A percentile compares a stretch with the other conserved stretches of the same genome.
Evolutionary conservation across 2,113 vertebrate species (phyloP).

Genomic region (Poeciliopsis occidentalis): DNA sequence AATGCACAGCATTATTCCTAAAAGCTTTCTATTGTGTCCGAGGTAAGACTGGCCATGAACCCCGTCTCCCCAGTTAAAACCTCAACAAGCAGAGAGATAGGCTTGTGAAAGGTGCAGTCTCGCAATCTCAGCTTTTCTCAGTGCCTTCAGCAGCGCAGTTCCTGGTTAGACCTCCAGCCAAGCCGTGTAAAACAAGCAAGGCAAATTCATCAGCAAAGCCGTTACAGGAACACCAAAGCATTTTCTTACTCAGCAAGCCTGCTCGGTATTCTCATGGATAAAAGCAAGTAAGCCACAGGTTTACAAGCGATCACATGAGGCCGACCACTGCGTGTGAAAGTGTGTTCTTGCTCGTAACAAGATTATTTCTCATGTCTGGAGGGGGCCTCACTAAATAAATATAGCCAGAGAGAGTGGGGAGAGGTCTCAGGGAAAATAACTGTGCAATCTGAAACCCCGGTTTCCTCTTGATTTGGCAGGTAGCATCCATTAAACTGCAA

Average conservation of each 20-base stretch:
- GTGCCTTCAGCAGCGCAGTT: slow-evolving; percentile 10
- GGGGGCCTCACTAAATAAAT: slow-evolving; percentile 29
- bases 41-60: background rate
- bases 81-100: background rate
- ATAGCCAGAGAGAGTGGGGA: slow-evolving; percentile 9
- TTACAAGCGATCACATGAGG: slow-evolving; percentile 41
- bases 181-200: slow-evolving; percentile 14
- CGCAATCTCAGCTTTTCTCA: background rate
- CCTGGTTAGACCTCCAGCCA: slow-evolving; percentile 32
- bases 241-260: slow-evolving; percentile 48
- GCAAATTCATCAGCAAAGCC: slow-evolving; percentile 31
- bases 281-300: slow-evolving; percentile 27
- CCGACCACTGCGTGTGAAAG: slow-evolving; percentile 7
- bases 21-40: background rate
- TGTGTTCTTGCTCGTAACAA: slow-evolving; percentile 21
- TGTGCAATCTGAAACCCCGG: slow-evolving; percentile 40
- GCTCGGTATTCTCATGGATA: slow-evolving; percentile 35
- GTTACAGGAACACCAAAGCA: slow-evolving; percentile 20
- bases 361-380: slow-evolving; percentile 28
- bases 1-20: background rate
- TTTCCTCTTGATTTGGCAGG: slow-evolving; percentile 58
- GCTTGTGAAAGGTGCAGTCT: background rate
- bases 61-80: background rate
- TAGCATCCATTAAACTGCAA: slow-evolving; percentile 46
- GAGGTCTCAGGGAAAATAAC: slow-evolving; percentile 35